Conservation (phyloP, 2,888 invertebrate species). For the Nasonovia ribisnigri region DNA sequence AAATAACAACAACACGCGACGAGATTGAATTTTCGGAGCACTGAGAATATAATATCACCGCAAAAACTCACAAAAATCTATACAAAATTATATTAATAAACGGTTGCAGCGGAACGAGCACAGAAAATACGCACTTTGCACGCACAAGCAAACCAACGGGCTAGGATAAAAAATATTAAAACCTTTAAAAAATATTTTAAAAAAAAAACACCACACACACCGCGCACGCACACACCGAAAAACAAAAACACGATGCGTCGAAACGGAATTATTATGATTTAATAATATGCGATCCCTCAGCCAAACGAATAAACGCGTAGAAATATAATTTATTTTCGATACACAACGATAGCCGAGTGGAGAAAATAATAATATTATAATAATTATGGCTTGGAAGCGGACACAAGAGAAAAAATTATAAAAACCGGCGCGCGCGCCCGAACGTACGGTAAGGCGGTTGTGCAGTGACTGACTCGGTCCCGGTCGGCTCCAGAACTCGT, state of each 20-base stretch:
- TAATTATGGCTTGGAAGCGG: background rate
- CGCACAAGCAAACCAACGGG: background rate
- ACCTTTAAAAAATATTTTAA: background rate
- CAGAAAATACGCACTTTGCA: background rate
- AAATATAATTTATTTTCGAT: background rate
- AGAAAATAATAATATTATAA: background rate
- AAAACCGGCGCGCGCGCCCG: slow-evolving; percentile 1
- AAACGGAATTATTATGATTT: background rate
- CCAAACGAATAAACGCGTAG: background rate
- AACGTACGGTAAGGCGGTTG: slow-evolving; percentile 26
- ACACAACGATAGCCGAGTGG: background rate
- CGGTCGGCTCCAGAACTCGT: slow-evolving; percentile 49
- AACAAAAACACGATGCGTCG: background rate
- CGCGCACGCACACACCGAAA: background rate
- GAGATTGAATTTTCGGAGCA: background rate
- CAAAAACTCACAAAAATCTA: background rate
- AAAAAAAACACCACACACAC: background rate
- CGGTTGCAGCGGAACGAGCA: background rate
- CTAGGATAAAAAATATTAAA: background rate
- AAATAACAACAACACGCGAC: background rate
- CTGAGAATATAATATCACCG: background rate
- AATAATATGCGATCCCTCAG: background rate
- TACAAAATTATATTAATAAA: background rate
- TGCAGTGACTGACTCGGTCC: slow-evolving; percentile 46
- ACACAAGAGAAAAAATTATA: slow-evolving; percentile 2